Percentiles rank a stretch among this genome's conserved stretches.
These are phyloP conservation scores for Mactra quadrangularis DNA, from an alignment of 1,140 invertebrate genomes.

Conservation along the genomic window DNA sequence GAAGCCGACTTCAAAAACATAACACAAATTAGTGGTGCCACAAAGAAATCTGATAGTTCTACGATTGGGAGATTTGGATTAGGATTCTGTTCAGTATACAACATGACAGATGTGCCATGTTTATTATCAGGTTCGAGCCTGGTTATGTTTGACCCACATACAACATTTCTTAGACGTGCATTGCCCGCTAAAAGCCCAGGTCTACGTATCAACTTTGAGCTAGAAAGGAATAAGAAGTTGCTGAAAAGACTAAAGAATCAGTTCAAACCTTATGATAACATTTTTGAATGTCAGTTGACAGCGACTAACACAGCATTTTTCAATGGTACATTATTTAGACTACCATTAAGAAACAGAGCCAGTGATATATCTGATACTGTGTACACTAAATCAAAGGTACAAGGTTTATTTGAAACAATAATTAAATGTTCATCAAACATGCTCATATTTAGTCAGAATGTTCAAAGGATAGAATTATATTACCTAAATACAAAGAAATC, in stretches of 20 bases:
- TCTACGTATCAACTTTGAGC: conserved; percentile 71
- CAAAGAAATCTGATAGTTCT: conserved; percentile 73
- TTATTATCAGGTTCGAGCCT: conserved; percentile 77
- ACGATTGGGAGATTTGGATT: conserved; percentile 81
- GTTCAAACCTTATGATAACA: conserved; percentile 75
- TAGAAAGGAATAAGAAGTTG: conserved; percentile 64
- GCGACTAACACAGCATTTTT: conserved; percentile 31
- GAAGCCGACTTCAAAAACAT: conserved; percentile 78
- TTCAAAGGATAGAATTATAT: conserved; percentile 65
- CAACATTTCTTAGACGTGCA: conserved; percentile 71
- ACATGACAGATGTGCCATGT: conserved; percentile 81
- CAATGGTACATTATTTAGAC: conserved; percentile 73
- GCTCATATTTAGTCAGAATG: conserved; percentile 75
- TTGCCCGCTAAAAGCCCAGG: conserved; percentile 70
- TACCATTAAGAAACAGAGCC: conserved; percentile 69
- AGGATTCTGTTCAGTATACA: conserved; percentile 82
- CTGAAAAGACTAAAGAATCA: conserved; percentile 70
- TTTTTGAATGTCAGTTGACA: conserved; percentile 72
- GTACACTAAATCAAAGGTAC: conserved; percentile 66
- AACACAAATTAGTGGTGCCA: conserved; percentile 74
- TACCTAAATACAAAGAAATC: conserved; percentile 57
- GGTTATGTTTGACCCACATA: conserved; percentile 82
- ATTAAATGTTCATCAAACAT: conserved; percentile 61
- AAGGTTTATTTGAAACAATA: conserved; percentile 64
- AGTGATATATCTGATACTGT: conserved; percentile 73